phyloP scores from a whole-genome alignment of 2,113 vertebrate genomes.

The Sebastes schlegelii region DNA sequence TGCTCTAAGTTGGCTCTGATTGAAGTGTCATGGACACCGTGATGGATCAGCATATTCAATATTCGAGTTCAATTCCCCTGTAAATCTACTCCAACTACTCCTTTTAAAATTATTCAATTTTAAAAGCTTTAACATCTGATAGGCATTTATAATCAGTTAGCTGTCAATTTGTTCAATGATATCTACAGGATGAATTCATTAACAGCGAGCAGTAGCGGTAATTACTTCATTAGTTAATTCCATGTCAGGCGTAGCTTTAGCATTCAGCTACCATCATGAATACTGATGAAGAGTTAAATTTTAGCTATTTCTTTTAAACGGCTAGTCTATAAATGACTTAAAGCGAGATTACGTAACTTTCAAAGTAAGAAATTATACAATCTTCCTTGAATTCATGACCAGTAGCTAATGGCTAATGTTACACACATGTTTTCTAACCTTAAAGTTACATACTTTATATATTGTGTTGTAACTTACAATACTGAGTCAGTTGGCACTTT shows the following conservation, averaged over 20 bases:
- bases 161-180: neutral
- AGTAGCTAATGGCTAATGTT: neutral
- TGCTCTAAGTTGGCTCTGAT: neutral
- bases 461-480: neutral
- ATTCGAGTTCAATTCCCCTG: neutral
- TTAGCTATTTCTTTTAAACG: neutral
- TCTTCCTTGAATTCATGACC: neutral
- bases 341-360: neutral
- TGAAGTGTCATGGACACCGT: neutral
- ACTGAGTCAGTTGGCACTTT: neutral
- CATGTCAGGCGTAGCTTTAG: neutral
- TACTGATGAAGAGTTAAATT: neutral
- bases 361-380: neutral
- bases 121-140: conserved; percentile 8
- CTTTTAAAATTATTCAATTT: neutral
- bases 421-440: neutral
- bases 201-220: neutral
- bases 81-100: conserved; percentile 1
- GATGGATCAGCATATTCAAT: conserved; percentile 1
- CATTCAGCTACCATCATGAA: neutral
- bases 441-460: neutral
- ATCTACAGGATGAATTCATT: neutral
- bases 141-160: neutral
- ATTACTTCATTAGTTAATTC: conserved; percentile 2
- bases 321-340: neutral